phyloP scores from a whole-genome alignment of 2,888 invertebrate genomes.

The Neoitamus cyanurus region DNA sequence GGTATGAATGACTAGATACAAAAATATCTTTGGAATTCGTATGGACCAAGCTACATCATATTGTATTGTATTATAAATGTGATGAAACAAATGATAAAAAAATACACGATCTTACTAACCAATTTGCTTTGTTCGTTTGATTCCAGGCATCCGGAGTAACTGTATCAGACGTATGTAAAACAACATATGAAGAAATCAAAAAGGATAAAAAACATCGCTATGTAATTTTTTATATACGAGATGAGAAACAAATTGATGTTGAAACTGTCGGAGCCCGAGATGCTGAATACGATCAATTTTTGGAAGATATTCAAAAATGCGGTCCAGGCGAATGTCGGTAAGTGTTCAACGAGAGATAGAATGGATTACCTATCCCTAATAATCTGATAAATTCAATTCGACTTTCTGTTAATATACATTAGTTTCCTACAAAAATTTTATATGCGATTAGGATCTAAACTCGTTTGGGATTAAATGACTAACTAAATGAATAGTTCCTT shows the following conservation, averaged over 20 bases:
- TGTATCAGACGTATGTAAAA: conserved; percentile 94
- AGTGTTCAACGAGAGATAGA: conserved; percentile 44
- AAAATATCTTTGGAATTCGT: neutral
- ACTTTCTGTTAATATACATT: too few relatives aligned
- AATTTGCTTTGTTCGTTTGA: conserved; percentile 42
- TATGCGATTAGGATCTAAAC: too few relatives aligned
- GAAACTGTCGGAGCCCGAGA: conserved; percentile 91
- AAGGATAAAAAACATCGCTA: conserved; percentile 98
- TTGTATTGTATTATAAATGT: neutral
- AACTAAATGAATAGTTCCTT: too few relatives aligned
- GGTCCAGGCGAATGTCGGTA: conserved; percentile 94
- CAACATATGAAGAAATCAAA: conserved; percentile 96
- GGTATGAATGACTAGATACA: neutral
- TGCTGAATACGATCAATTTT: conserved; percentile 93
- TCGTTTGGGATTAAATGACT: too few relatives aligned
- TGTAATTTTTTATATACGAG: conserved; percentile 95
- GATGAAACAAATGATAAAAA: too few relatives aligned
- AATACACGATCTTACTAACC: neutral
- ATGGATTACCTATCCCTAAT: neutral
- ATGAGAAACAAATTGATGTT: conserved; percentile 95
- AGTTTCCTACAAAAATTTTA: too few relatives aligned
- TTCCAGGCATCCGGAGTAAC: conserved; percentile 95
- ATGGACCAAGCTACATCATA: neutral
- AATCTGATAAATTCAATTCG: too few relatives aligned
- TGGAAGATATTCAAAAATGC: conserved; percentile 90